These are phyloP conservation scores for Melanotus villosus DNA, from an alignment of 2,888 invertebrate species.

Conservation along the genomic window DNA sequence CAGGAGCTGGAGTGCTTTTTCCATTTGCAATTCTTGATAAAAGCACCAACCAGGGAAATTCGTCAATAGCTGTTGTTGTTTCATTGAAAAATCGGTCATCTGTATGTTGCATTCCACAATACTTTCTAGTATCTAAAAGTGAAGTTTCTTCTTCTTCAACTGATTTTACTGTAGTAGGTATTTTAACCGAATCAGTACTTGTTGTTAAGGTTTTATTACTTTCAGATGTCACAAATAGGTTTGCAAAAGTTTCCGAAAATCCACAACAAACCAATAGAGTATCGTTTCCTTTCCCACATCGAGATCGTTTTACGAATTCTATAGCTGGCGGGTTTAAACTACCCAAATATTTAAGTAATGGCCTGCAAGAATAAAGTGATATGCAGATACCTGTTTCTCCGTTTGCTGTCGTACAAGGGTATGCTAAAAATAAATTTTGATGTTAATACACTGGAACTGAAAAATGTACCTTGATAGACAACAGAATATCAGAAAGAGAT, in stretches of 20 bases:
- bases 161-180: too few relatives aligned
- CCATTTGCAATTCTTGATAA: background rate
- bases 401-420: conserved; percentile 49
- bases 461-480: too few relatives aligned
- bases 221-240: too few relatives aligned
- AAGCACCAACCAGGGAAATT: background rate
- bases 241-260: too few relatives aligned
- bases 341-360: conserved; percentile 65
- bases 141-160: too few relatives aligned
- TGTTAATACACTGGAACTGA: too few relatives aligned
- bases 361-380: conserved; percentile 69
- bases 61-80: background rate
- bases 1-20: too few relatives aligned
- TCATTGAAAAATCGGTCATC: background rate
- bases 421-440: too few relatives aligned
- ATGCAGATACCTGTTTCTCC: conserved; percentile 67
- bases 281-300: conserved; percentile 50
- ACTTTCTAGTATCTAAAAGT: background rate
- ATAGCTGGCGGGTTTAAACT: conserved; percentile 56
- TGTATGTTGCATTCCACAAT: background rate
- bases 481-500: too few relatives aligned
- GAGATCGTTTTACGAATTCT: conserved; percentile 69
- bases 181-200: too few relatives aligned
- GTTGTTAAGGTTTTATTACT: too few relatives aligned
- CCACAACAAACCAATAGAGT: too few relatives aligned